Conservation (phyloP, 2,113 vertebrate species). For the Vimba vimba region DNA sequence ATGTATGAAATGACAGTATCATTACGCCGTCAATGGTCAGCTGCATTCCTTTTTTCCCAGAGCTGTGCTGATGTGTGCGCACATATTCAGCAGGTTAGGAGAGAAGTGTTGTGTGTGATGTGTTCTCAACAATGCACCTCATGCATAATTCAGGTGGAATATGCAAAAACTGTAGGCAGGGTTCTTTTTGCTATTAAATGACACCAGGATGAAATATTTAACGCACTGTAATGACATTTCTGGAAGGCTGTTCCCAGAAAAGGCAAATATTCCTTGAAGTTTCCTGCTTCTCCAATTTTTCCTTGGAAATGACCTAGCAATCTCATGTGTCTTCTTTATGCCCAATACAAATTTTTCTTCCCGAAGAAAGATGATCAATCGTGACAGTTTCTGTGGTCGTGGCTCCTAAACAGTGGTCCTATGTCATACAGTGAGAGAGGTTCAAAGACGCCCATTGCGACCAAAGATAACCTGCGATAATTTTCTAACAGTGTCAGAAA, state of each 20-base stretch:
- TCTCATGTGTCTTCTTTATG: neutral
- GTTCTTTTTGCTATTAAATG: constrained; percentile 8
- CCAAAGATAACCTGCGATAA: too few relatives aligned
- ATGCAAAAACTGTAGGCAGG: neutral
- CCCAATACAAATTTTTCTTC: too few relatives aligned
- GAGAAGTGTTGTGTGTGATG: neutral
- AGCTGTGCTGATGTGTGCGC: neutral
- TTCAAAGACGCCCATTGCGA: too few relatives aligned
- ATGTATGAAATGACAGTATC: constrained; percentile 30
- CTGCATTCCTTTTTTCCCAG: neutral
- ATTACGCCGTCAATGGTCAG: constrained; percentile 19
- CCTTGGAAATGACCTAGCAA: neutral
- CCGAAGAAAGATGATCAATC: too few relatives aligned
- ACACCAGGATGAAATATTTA: constrained; percentile 43
- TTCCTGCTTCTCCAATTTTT: neutral
- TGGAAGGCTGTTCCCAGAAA: neutral
- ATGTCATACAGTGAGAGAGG: too few relatives aligned
- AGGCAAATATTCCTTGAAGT: neutral
- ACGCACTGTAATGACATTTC: constrained; percentile 17
- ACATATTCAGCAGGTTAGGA: constrained; percentile 13
- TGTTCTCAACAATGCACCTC: neutral
- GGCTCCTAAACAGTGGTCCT: too few relatives aligned
- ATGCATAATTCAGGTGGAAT: constrained; percentile 41
- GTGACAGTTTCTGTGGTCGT: too few relatives aligned
- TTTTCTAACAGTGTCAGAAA: too few relatives aligned